Evolutionary conservation across 2,888 invertebrate genomes (phyloP).

Genomic region (Helicoverpa assulta): DNA sequence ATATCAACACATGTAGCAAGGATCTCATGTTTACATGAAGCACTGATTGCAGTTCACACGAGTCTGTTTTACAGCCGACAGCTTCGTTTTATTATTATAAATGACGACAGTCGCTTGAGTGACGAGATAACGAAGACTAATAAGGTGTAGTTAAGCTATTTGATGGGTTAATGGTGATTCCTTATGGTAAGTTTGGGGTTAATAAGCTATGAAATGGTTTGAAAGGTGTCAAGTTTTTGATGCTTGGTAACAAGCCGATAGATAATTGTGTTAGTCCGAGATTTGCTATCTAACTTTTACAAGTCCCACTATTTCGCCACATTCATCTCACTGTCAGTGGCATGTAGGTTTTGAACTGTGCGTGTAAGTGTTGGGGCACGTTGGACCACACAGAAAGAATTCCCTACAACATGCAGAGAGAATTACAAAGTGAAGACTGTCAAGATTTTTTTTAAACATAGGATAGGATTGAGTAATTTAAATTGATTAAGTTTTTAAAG

Average conservation of each 20-base stretch:
- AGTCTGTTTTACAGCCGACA: constrained; percentile 42
- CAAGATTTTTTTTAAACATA: no score
- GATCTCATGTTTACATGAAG: constrained; percentile 57
- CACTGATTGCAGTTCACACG: constrained; percentile 74
- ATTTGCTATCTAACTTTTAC: not conserved
- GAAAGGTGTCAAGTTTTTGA: constrained; percentile 7
- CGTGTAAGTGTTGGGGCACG: no score
- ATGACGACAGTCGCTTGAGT: constrained; percentile 61
- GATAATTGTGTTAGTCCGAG: not conserved
- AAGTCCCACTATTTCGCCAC: no score
- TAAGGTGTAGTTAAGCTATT: constrained; percentile 48
- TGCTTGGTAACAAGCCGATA: constrained; percentile 3
- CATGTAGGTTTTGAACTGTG: no score
- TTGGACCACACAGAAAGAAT: no score
- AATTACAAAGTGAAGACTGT: no score
- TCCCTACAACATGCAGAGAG: no score
- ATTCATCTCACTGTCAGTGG: no score
- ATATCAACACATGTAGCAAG: constrained; percentile 52
- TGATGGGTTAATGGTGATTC: constrained; percentile 49
- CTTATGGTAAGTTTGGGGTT: constrained; percentile 39
- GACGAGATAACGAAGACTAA: constrained; percentile 57
- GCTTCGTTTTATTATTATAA: constrained; percentile 64
- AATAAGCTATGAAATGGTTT: constrained; percentile 37
- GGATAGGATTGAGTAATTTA: no score
- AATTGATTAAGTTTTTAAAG: no score